Evolutionary conservation across 1,140 invertebrate species (phyloP), one percentile per base, ranked within the genome.

Genomic region (Eurytemora carolleeae): DNA sequence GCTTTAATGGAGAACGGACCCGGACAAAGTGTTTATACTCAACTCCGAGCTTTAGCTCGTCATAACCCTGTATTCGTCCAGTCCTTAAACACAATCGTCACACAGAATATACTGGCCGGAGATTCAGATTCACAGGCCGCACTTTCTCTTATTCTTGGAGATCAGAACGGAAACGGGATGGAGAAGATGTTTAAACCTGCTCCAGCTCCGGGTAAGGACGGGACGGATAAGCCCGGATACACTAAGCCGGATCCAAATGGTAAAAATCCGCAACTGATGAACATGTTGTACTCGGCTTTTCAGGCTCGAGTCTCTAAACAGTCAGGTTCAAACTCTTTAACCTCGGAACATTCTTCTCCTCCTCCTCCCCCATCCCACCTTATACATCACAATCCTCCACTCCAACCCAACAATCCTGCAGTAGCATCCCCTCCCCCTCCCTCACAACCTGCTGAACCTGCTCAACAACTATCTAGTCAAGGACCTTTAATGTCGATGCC

Each of bases 11-110:
- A 44, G n/a, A n/a, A 44, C 55, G 2, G 3, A 26, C 72, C 74
- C 24, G 69, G 71, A 23, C 72, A 72, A 63, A 71, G 70, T 12
- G 73, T 76, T 3, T 74, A 73, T 62, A 70, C 73, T 23, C 74
- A 75, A 25, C 66, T 76, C 1, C 71, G 74, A 62, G 75, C 73
- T 66, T 67, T 76, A 23, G 72, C 74, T 44, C 75, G 76, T 65
- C 75, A 76, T 63, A 76, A 76, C 70, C 75, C 75, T 19, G 73
- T 73, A 18, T 76, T 76, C 69, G 74, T 74, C 24, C 73, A 74
- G 63, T 75, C 71, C 65, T 68, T 76, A 12, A 44, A 44, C n/a
- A 12, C 31, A 7, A 44, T 44, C n/a, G n/a, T 44, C n/a, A 44
- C 31, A 44, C 7, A n/a, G 31, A 12, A 44, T 12, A 44, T 44